Base-by-base conservation (phyloP, 1,140 invertebrate species). In the Manduca sexta region DNA sequence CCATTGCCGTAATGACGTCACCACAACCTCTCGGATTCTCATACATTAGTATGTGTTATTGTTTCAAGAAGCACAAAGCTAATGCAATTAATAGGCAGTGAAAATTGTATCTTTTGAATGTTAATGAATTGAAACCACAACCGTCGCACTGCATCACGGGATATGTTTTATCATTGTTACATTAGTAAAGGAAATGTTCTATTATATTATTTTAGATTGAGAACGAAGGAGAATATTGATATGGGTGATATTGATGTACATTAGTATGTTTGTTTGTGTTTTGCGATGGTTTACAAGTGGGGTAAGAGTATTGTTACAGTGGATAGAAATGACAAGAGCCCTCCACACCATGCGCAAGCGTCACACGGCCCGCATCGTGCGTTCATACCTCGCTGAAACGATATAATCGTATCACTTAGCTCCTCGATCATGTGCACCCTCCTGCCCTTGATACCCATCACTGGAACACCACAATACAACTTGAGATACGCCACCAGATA, bases 381-480 rank as follows among this genome's bases (percentile, higher is more conserved):
- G 45, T 67, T 80, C 82, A 63, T 93, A 97, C 95, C 96, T 96
- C 96, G 92, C 91, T 98, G 96, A 90, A 98, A 98, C 80, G 95
- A 97, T 89, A 98, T 97, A 87, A 98, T 95, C 70, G 96, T 98
- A 88, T 97, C 95, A 89, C 95, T 97, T 85, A 98, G 91, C 88
- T 97, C 95, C 90, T 98, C 97, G 85, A 98, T 98, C 93, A 97
- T 95, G 89, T 97, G 96, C 85, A 98, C 96, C 77, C 97, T 90
- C 74, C 96, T 91, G 79, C 97, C 97, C 89, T 97, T 97, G 91
- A 98, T 97, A 89, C 97, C 97, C 97, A 98, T 98, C 88, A 98
- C 96, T 97, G 91, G 86, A 89, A 87, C 83, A 86, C 76, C 74
- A 84, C 64, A 85, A 81, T 43, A 76, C 43, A 68, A 69, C 60